Conservation (phyloP, 2,888 invertebrate species). For the Habrosyne pyritoides region DNA sequence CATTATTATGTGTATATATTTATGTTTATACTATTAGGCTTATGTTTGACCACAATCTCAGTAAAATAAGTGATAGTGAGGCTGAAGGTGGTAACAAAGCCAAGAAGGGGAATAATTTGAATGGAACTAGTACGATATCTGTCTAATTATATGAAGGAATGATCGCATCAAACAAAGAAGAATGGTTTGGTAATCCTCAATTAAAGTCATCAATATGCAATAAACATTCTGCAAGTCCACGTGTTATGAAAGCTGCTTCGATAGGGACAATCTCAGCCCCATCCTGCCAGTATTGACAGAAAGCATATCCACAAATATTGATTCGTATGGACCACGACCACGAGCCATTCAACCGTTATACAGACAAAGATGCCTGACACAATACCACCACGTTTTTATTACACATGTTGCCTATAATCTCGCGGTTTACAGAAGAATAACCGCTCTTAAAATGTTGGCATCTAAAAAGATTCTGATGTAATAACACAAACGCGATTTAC, state of each 20-base stretch:
- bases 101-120: too few relatives aligned
- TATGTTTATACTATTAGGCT: too few relatives aligned
- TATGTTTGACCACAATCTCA: too few relatives aligned
- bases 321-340: slow-evolving; percentile 18
- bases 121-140: too few relatives aligned
- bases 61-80: too few relatives aligned
- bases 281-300: background rate
- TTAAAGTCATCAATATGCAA: too few relatives aligned
- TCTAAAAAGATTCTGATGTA: background rate
- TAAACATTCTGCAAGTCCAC: background rate
- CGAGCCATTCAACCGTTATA: slow-evolving; percentile 13
- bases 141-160: too few relatives aligned
- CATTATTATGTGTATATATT: too few relatives aligned
- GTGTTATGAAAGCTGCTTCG: background rate
- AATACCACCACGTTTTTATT: background rate
- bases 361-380: background rate
- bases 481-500: background rate
- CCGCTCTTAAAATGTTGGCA: background rate
- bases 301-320: slow-evolving; percentile 43
- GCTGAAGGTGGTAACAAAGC: too few relatives aligned
- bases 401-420: background rate
- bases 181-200: too few relatives aligned
- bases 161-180: too few relatives aligned
- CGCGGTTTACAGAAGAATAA: background rate
- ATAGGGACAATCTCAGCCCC: background rate